phyloP scores from a whole-genome alignment of 2,888 invertebrate species.

The Limnephilus auricula region DNA sequence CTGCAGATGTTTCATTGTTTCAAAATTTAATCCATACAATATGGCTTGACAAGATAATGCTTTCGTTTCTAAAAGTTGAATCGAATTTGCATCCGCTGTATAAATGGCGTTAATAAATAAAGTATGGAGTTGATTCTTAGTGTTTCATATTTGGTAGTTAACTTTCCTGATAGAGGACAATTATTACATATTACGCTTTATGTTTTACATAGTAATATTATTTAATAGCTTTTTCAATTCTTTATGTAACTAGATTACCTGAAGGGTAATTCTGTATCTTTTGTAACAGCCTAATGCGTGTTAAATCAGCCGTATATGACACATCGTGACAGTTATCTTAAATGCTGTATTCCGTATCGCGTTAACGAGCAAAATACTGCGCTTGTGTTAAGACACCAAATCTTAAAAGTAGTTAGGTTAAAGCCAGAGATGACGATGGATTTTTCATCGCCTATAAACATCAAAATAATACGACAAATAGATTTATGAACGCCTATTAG shows the following conservation, averaged over 20 bases:
- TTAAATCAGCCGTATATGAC: too few relatives aligned
- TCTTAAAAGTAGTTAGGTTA: too few relatives aligned
- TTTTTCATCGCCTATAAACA: too few relatives aligned
- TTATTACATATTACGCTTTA: background rate
- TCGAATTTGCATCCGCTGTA: background rate
- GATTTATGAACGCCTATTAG: too few relatives aligned
- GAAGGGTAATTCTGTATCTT: too few relatives aligned
- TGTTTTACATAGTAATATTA: conserved; percentile 7
- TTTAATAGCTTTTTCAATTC: conserved; percentile 22
- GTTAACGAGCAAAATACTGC: too few relatives aligned
- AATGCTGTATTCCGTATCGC: too few relatives aligned
- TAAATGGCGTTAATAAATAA: background rate
- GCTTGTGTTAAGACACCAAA: too few relatives aligned
- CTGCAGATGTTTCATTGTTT: background rate
- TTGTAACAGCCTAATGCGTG: too few relatives aligned
- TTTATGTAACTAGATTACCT: conserved; percentile 19
- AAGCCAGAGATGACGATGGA: too few relatives aligned
- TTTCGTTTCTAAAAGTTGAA: background rate
- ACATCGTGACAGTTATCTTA: too few relatives aligned
- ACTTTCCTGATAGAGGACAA: background rate
- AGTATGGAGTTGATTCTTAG: background rate
- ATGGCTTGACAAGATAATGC: background rate
- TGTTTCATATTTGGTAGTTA: background rate
- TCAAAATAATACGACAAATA: too few relatives aligned
- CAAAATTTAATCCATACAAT: background rate